phyloP scores from a whole-genome alignment of 2,888 invertebrate genomes.

The Choristoneura rosaceana region DNA sequence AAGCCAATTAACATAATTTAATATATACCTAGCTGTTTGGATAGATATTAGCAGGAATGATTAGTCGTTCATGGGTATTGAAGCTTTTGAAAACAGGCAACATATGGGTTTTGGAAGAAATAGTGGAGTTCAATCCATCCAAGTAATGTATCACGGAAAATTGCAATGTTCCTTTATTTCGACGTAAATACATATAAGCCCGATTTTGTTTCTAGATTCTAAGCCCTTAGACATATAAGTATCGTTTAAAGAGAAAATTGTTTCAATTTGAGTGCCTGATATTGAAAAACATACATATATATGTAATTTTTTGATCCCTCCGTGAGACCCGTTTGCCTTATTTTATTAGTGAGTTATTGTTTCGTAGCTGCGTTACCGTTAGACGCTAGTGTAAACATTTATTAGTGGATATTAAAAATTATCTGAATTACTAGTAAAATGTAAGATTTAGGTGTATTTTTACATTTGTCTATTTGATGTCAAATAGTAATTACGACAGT shows the following conservation, averaged over 20 bases:
- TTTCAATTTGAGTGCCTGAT: slow-evolving; percentile 82
- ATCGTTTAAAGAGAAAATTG: slow-evolving; percentile 58
- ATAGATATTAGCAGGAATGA: slow-evolving; percentile 42
- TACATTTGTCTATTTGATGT: slow-evolving; percentile 65
- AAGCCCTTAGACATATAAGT: slow-evolving; percentile 53
- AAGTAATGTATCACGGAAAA: slow-evolving; percentile 43
- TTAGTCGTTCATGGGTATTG: slow-evolving; percentile 29
- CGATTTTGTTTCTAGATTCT: slow-evolving; percentile 43
- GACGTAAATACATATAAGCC: slow-evolving; percentile 20
- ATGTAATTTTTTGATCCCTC: slow-evolving; percentile 78
- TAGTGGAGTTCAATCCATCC: slow-evolving; percentile 64
- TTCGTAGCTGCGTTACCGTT: slow-evolving; percentile 62
- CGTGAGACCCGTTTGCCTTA: slow-evolving; percentile 80
- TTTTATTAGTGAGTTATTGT: slow-evolving; percentile 75
- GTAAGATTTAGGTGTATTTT: slow-evolving; percentile 60
- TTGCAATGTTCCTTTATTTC: slow-evolving; percentile 49
- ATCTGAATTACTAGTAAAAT: slow-evolving; percentile 60
- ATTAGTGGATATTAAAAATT: slow-evolving; percentile 51
- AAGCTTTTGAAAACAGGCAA: slow-evolving; percentile 38
- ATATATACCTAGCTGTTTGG: slow-evolving; percentile 26
- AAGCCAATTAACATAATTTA: slow-evolving; percentile 8
- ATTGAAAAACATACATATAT: slow-evolving; percentile 44
- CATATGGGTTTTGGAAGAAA: slow-evolving; percentile 43
- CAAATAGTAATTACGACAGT: slow-evolving; percentile 58
- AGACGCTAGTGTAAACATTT: slow-evolving; percentile 64